Conservation (phyloP, 1,140 invertebrate species). For the Dolichoris vasculosae region DNA sequence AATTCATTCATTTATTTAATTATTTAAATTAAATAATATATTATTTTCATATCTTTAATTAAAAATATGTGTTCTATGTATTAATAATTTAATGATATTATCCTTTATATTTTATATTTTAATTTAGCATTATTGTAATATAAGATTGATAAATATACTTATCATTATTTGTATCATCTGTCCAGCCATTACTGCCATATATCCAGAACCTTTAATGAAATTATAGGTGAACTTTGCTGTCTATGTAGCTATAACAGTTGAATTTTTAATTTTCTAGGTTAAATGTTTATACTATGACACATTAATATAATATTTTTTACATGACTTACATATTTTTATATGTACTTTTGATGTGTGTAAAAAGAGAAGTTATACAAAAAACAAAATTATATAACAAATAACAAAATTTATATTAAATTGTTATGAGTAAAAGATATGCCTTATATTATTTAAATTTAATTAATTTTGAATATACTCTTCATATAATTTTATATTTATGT, state of each 20-base stretch:
- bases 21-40: background rate
- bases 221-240: background rate
- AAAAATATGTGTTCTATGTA: background rate
- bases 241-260: background rate
- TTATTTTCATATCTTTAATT: background rate
- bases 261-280: background rate
- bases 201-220: background rate
- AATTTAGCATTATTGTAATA: background rate
- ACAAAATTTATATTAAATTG: background rate
- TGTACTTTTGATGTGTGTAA: too few species aligned
- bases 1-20: background rate
- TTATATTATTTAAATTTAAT: too few species aligned
- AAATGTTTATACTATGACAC: background rate
- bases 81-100: background rate
- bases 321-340: background rate
- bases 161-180: background rate
- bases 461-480: too few species aligned
- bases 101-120: background rate
- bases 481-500: too few species aligned
- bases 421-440: too few species aligned
- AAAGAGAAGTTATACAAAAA: background rate
- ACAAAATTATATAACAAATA: background rate
- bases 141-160: background rate
- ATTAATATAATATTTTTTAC: background rate
- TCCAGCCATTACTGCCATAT: constrained; percentile 18